phyloP scores from a whole-genome alignment of 2,888 invertebrate genomes.

The Stenoptilia bipunctidactyla region DNA sequence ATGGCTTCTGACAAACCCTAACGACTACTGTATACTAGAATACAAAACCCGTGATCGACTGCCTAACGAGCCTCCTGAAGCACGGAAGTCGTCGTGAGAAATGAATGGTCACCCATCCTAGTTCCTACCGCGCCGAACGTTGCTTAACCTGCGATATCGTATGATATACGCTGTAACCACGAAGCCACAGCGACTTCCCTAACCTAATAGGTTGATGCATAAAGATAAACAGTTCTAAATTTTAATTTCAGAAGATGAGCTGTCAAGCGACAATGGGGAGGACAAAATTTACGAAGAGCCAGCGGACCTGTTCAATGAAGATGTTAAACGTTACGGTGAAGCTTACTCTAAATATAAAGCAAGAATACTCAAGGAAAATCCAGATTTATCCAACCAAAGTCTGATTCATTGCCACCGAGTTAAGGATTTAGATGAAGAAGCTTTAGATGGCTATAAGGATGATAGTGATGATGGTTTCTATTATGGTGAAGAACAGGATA shows the following conservation, averaged over 20 bases:
- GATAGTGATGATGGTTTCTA: slow-evolving; percentile 59
- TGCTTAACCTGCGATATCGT: too few relatives aligned
- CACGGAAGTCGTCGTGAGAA: too few relatives aligned
- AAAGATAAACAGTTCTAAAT: too few relatives aligned
- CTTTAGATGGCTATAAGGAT: slow-evolving; percentile 36
- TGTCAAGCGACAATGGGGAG: slow-evolving; percentile 61
- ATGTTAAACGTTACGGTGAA: slow-evolving; percentile 73
- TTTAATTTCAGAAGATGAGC: slow-evolving; percentile 38
- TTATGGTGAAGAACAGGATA: slow-evolving; percentile 54
- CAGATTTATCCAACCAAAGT: slow-evolving; percentile 15
- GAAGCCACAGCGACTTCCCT: too few relatives aligned
- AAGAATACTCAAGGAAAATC: slow-evolving; percentile 37
- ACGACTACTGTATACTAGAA: too few relatives aligned
- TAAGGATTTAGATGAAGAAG: slow-evolving; percentile 31
- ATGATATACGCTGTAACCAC: too few relatives aligned
- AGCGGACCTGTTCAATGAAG: slow-evolving; percentile 44
- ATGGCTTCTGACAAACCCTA: too few relatives aligned
- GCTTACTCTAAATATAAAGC: slow-evolving; percentile 79
- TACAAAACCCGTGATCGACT: too few relatives aligned
- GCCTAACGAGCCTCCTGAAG: too few relatives aligned
- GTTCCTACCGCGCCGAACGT: too few relatives aligned
- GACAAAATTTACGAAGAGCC: slow-evolving; percentile 50
- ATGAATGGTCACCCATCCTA: too few relatives aligned
- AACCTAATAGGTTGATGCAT: too few relatives aligned
- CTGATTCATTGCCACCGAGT: slow-evolving; percentile 29